Conservation (phyloP, 2,113 vertebrate species). For the Cololabis saira region DNA sequence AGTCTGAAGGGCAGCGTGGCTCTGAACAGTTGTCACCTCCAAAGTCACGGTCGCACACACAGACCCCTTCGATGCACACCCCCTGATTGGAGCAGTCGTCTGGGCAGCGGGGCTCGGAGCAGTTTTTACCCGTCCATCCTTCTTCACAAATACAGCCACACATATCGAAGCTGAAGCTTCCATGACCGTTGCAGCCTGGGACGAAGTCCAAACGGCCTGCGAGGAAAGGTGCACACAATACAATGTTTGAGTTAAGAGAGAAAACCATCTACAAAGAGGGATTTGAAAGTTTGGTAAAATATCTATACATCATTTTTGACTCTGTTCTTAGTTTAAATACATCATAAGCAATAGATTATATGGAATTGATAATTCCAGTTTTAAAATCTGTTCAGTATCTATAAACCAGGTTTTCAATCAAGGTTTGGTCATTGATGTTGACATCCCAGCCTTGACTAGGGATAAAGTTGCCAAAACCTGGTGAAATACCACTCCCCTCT, state of each 20-base stretch:
- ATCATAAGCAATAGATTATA: too few relatives aligned
- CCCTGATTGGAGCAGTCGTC: constrained; percentile 93
- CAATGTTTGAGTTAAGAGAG: too few relatives aligned
- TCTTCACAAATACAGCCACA: constrained; percentile 94
- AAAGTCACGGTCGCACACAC: constrained; percentile 92
- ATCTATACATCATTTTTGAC: too few relatives aligned
- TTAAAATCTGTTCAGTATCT: too few relatives aligned
- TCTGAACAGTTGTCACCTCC: constrained; percentile 93
- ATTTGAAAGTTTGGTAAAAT: too few relatives aligned
- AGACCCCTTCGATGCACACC: constrained; percentile 92
- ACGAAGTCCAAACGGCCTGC: constrained; percentile 91
- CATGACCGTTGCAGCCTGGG: constrained; percentile 92
- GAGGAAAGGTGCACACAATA: neutral
- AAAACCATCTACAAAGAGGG: too few relatives aligned
- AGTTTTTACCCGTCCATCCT: constrained; percentile 95
- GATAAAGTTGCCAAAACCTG: constrained; percentile 18
- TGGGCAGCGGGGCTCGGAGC: constrained; percentile 90
- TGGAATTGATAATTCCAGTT: too few relatives aligned
- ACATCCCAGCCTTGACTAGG: neutral
- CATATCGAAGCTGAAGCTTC: constrained; percentile 93
- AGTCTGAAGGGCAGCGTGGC: constrained; percentile 88
- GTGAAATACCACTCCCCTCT: neutral
- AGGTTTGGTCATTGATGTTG: neutral
- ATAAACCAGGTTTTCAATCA: neutral
- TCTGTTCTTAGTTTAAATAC: too few relatives aligned